Percentiles rank a stretch among this genome's conserved stretches.
Conservation (phyloP, 2,888 invertebrate genomes). For the Nephrotoma appendiculata region DNA sequence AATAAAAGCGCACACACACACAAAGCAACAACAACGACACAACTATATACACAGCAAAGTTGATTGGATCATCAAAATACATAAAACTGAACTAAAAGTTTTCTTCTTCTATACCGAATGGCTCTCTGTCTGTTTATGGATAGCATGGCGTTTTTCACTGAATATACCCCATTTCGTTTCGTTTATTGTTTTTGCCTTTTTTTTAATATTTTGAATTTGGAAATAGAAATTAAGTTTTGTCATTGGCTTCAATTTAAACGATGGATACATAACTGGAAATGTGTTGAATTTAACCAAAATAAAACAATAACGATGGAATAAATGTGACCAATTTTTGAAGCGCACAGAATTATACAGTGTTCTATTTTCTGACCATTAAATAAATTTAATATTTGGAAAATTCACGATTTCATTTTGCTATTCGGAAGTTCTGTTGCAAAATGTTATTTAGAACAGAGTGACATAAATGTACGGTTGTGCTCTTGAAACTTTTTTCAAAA, state of each 20-base stretch:
- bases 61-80: not conserved
- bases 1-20: not conserved
- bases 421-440: not conserved
- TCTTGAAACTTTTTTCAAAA: not conserved
- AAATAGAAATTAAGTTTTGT: not conserved
- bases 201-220: not conserved
- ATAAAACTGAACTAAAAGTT: not conserved
- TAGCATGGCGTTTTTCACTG: not conserved
- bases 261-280: not conserved
- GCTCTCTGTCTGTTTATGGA: not conserved
- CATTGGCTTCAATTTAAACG: not conserved
- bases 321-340: not conserved
- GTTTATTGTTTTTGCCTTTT: not conserved
- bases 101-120: not conserved
- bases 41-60: not conserved
- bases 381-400: not conserved
- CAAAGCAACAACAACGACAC: not conserved
- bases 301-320: not conserved
- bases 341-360: not conserved
- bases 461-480: not conserved
- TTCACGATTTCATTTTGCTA: not conserved
- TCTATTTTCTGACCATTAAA: not conserved
- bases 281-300: not conserved
- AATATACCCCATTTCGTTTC: not conserved
- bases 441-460: not conserved